Base-by-base conservation (phyloP, 2,888 invertebrate species). In the Saturnia japonica region DNA sequence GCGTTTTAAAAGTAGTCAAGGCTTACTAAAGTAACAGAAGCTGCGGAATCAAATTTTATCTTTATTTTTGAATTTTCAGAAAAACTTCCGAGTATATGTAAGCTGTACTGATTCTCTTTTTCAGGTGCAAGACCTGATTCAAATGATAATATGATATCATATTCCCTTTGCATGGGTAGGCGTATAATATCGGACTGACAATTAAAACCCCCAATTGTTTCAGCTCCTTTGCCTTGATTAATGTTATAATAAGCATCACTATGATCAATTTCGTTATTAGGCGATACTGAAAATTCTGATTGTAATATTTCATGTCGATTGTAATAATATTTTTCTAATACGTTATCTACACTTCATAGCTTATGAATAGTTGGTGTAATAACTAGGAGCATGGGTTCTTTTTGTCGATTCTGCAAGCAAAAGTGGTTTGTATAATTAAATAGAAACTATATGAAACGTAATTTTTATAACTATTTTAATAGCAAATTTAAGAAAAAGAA, bases 71-170 rank as follows among this genome's bases (percentile, higher is more conserved):
- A 75, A 14, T 75, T 19, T 16, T 7, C 4, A 3, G 72, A 74
- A n/a, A 85, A 69, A 0, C 71, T 16, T 34, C 76, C 78, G 6
- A 1, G 0, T 12, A 84, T 76, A 28, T 62, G 28, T 6, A 85
- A 62, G 4, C 8, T 1, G 60, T 82, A 85, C 54, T 80, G 75
- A 42, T 85, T 86, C 54, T 85, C 86, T 73, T 83, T 79, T 9
- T 76, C 80, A 1, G 84, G 83, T 16, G 82, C 75, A 0, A 71
- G 64, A 0, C 78, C 81, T 40, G 75, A 69, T 70, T 81, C 82
- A 67, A 71, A 84, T 0, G 67, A 16, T 1, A 77, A n/a, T 0
- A 45, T 47, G 6, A 83, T 75, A 54, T 77, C 76, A 34, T 34
- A 16, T 34, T 62, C 0, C 73, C 78, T 14, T 78, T 76, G 69